These are phyloP conservation scores for Emmelina monodactyla DNA, from an alignment of 2,888 invertebrate species.

Conservation along the genomic window DNA sequence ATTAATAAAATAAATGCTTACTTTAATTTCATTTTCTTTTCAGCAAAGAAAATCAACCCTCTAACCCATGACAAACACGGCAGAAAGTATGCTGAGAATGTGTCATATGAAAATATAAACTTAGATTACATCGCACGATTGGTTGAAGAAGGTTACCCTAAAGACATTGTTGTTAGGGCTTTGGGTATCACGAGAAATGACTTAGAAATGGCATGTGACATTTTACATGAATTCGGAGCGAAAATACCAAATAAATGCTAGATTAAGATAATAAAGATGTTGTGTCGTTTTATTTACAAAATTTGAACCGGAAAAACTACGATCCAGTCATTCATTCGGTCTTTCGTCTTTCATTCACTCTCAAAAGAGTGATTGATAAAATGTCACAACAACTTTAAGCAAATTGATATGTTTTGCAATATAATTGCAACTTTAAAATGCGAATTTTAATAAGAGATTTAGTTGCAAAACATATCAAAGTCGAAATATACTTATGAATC, in stretches of 20 bases:
- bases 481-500: not conserved
- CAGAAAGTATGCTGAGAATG: constrained; percentile 56
- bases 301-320: too few relatives aligned
- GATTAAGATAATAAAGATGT: too few relatives aligned
- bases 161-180: constrained; percentile 90
- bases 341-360: too few relatives aligned
- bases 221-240: constrained; percentile 87
- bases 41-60: constrained; percentile 59
- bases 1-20: too few relatives aligned
- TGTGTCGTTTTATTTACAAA: too few relatives aligned
- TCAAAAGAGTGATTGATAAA: too few relatives aligned
- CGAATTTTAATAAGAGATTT: too few relatives aligned
- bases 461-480: too few relatives aligned
- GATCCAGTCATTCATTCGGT: too few relatives aligned
- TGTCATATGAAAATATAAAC: constrained; percentile 87
- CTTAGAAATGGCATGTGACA: constrained; percentile 95
- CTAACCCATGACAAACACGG: constrained; percentile 60
- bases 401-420: too few relatives aligned
- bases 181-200: constrained; percentile 93
- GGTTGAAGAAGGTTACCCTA: constrained; percentile 89
- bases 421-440: too few relatives aligned
- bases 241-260: constrained; percentile 52
- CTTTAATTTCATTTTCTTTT: constrained; percentile 17
- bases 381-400: too few relatives aligned
- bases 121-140: constrained; percentile 89